phyloP scores from a whole-genome alignment of 37 sponge, comb jelly and placozoan species.

The Bolinopsis microptera region DNA sequence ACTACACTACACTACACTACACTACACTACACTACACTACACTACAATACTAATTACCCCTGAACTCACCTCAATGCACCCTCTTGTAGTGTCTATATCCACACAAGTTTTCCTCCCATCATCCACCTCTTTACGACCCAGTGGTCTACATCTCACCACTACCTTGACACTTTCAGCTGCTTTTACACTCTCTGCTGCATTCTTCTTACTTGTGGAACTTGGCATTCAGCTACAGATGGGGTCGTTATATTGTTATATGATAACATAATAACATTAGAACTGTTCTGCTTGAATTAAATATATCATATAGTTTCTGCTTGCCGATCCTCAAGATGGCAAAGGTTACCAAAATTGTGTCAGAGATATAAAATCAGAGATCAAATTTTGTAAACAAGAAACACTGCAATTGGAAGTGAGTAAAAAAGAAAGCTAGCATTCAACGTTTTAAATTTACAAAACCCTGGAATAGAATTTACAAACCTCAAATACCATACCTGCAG shows the following conservation, averaged over 20 bases:
- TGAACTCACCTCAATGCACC: slow-evolving; percentile 69
- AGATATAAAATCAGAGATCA: too few relatives aligned
- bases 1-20: too few relatives aligned
- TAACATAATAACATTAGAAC: too few relatives aligned
- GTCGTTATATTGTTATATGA: too few relatives aligned
- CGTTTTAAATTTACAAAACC: background rate
- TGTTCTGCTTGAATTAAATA: too few relatives aligned
- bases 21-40: too few relatives aligned
- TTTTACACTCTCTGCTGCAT: too few relatives aligned
- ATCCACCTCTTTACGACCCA: slow-evolving; percentile 75
- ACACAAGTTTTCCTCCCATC: slow-evolving; percentile 67
- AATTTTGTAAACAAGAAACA: background rate
- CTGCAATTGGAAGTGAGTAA: background rate
- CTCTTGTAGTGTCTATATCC: slow-evolving; percentile 24
- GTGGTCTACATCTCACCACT: slow-evolving; percentile 93
- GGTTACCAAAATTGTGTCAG: too few relatives aligned
- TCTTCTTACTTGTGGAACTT: slow-evolving; percentile 69
- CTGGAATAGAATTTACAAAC: background rate
- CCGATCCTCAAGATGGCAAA: too few relatives aligned
- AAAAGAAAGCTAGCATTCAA: background rate
- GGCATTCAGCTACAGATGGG: background rate
- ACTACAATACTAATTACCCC: too few relatives aligned
- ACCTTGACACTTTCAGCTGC: slow-evolving; percentile 85
- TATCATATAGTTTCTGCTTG: too few relatives aligned
- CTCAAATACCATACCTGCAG: background rate